Evolutionary conservation across 2,888 invertebrate genomes (phyloP), one percentile per base, ranked within the genome.

Genomic region (Coenonympha arcania): DNA sequence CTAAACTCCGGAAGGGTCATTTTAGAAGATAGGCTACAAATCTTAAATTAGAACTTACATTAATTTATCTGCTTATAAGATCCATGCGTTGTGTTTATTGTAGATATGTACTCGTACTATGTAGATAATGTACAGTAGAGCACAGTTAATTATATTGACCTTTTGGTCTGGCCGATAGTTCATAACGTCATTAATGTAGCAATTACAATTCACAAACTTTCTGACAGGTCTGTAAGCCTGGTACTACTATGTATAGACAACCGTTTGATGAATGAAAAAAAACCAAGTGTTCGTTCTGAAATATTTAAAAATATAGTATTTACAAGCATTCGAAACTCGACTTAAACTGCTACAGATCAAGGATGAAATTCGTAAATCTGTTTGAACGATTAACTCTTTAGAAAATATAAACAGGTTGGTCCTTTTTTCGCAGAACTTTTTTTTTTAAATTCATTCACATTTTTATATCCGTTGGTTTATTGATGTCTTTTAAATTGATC

Each of bases 171-270:
- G 45, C 26, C 50, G 51, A 47, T 51, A 54, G 40, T 42, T 49
- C 50, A 55, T 58, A n/a, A 54, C 59, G 59, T 59, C 59, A 57
- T 41, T 52, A 40, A 52, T 53, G 46, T 45, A 41, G 56, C 55
- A 40, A 49, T 55, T 57, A 57, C 73, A 62, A 39, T 6, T 6
- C 13, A 30, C 15, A 33, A 33, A 8, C 76, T 79, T 80, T 71
- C 64, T 56, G 62, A 58, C 52, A 50, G 57, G 57, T 76, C 72
- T 85, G 79, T 56, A 63, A 54, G 65, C 85, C 82, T 85, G 68
- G 85, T 85, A 79, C 67, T 61, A 69, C 81, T 82, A 84, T 85
- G 79, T 85, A 84, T 80, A 79, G 71, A 76, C 75, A 73, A 71
- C 74, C 74, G 78, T 82, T 77, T 74, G 74, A 77, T 73, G 71